Percentiles rank a stretch among this genome's conserved stretches.
Evolutionary conservation across 1,140 invertebrate species (phyloP).

Genomic region (Planococcus citri): DNA sequence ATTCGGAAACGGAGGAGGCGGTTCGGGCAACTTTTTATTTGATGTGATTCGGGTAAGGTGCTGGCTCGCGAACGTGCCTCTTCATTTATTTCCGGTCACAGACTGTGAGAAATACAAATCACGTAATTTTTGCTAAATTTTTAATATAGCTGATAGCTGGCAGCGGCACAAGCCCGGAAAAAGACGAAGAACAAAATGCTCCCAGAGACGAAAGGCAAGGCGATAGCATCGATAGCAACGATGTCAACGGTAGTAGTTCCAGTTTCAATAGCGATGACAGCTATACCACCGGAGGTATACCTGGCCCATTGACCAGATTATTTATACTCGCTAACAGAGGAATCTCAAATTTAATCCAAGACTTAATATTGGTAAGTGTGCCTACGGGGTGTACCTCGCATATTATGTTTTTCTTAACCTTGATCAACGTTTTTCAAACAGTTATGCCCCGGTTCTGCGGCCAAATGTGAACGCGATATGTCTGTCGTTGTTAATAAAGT

Average conservation of each 20-base stretch:
- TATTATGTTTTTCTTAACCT: background rate
- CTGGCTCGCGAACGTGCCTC: background rate
- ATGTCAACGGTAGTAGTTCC: constrained; percentile 29
- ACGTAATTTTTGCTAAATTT: too few relatives aligned
- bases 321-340: constrained; percentile 73
- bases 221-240: constrained; percentile 40
- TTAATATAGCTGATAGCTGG: constrained; percentile 52
- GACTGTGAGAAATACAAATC: too few relatives aligned
- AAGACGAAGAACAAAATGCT: constrained; percentile 34
- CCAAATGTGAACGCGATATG: background rate
- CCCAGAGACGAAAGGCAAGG: constrained; percentile 27
- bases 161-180: constrained; percentile 43
- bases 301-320: constrained; percentile 67
- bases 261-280: constrained; percentile 43
- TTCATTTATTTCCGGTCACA: too few relatives aligned
- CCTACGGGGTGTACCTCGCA: background rate
- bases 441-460: background rate
- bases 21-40: constrained; percentile 74
- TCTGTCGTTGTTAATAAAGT: background rate
- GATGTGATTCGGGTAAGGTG: constrained; percentile 62
- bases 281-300: constrained; percentile 54
- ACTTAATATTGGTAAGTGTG: constrained; percentile 59
- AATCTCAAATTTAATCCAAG: constrained; percentile 68
- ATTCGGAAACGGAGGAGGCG: constrained; percentile 41
- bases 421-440: background rate